phyloP scores from a whole-genome alignment of 1,140 invertebrate genomes.

The Drosophila bocqueti region DNA sequence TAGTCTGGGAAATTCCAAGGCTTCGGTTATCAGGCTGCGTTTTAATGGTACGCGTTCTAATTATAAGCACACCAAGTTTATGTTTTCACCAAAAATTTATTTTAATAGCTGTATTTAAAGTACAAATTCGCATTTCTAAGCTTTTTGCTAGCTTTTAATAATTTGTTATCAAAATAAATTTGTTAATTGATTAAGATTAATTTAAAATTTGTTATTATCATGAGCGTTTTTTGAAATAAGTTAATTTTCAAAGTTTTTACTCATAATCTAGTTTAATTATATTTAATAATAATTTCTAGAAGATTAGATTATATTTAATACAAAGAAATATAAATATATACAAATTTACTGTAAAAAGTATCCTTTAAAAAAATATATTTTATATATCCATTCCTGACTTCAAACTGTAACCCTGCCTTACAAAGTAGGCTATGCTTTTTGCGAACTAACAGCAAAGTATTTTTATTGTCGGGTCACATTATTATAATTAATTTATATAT shows the following conservation, averaged over 20 bases:
- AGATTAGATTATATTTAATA: too few species aligned
- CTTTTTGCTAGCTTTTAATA: not conserved
- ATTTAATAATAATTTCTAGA: too few species aligned
- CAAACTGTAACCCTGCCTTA: not conserved
- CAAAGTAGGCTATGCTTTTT: not conserved
- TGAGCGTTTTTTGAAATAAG: too few species aligned
- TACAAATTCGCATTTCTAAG: not conserved
- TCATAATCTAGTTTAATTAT: too few species aligned
- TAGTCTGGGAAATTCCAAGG: conserved; percentile 28
- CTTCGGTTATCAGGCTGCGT: conserved; percentile 10
- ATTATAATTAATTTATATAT: too few species aligned
- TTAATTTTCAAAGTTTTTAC: too few species aligned
- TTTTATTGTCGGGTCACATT: too few species aligned
- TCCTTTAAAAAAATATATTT: too few species aligned
- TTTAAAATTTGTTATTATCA: not conserved
- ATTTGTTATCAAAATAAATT: not conserved
- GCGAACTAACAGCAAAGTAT: too few species aligned
- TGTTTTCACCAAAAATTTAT: not conserved
- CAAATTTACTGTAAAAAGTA: too few species aligned
- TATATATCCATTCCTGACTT: not conserved
- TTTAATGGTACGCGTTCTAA: conserved; percentile 12
- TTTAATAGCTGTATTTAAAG: not conserved
- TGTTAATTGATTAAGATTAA: not conserved
- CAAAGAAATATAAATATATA: too few species aligned
- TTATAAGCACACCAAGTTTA: not conserved